Percentiles rank a stretch among this genome's conserved stretches.
These are phyloP conservation scores for Aptenodytes patagonicus DNA, from an alignment of 2,113 vertebrate species.

Conservation along the genomic window DNA sequence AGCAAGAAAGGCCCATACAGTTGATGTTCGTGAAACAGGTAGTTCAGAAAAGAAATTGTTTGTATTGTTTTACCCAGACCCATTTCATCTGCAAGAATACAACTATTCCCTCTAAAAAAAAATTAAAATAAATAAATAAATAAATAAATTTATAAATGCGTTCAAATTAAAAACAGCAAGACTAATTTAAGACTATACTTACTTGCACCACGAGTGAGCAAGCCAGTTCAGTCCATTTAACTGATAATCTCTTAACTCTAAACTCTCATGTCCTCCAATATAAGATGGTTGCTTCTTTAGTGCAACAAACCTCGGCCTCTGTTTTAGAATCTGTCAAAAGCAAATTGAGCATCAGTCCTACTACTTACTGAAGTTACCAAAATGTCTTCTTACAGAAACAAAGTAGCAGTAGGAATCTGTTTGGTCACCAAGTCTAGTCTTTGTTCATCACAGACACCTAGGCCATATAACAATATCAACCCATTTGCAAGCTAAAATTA, in stretches of 20 bases:
- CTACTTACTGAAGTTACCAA: neutral
- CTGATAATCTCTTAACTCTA: slow-evolving; percentile 96
- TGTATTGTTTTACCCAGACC: slow-evolving; percentile 98
- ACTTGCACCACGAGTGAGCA: slow-evolving; percentile 99
- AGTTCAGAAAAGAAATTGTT: slow-evolving; percentile 95
- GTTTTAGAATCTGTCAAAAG: slow-evolving; percentile 86
- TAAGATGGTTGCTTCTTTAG: slow-evolving; percentile 93
- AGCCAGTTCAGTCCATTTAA: slow-evolving; percentile 96
- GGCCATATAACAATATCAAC: neutral
- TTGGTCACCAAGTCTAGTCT: neutral
- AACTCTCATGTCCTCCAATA: slow-evolving; percentile 84
- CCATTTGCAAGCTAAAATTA: slow-evolving; percentile 9
- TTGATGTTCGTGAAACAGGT: slow-evolving; percentile 92
- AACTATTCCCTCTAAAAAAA: slow-evolving; percentile 89
- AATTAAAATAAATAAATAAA: neutral
- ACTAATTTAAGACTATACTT: slow-evolving; percentile 62
- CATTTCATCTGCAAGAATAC: slow-evolving; percentile 98
- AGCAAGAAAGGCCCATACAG: slow-evolving; percentile 93
- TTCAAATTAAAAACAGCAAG: slow-evolving; percentile 1
- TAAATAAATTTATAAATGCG: neutral
- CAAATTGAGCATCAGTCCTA: slow-evolving; percentile 8
- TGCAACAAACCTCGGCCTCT: slow-evolving; percentile 91
- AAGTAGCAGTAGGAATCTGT: neutral
- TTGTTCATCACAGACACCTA: neutral
- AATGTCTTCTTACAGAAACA: neutral